Conservation (phyloP, 2,888 invertebrate genomes). For the Perdita meconis region DNA sequence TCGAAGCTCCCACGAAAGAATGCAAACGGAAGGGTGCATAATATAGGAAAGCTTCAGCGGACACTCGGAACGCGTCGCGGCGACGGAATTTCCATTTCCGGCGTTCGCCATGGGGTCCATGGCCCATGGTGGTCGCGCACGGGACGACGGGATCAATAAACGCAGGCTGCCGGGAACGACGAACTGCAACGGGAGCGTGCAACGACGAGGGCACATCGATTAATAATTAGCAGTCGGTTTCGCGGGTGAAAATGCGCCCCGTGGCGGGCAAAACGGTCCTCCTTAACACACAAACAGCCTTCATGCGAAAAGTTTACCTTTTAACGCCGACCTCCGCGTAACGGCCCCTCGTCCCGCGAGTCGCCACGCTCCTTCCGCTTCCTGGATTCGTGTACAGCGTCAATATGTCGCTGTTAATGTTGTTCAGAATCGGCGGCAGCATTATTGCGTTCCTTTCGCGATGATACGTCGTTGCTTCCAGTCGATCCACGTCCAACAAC, state of each 20-base stretch:
- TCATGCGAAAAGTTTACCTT: conserved; percentile 75
- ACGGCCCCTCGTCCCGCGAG: conserved; percentile 78
- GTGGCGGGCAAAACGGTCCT: background rate
- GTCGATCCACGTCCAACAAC: conserved; percentile 13
- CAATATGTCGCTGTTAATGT: conserved; percentile 82
- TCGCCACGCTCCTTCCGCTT: conserved; percentile 74
- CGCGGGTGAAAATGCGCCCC: conserved; percentile 5
- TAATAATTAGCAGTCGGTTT: conserved; percentile 59
- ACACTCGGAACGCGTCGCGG: conserved; percentile 1
- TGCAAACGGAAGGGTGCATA: no score
- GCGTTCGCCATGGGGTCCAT: conserved; percentile 31
- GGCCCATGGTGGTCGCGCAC: conserved; percentile 31
- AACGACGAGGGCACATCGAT: conserved; percentile 51
- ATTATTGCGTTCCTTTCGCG: conserved; percentile 68
- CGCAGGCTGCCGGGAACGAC: conserved; percentile 56
- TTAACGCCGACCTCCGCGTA: conserved; percentile 83
- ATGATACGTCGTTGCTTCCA: conserved; percentile 21
- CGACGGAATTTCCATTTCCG: conserved; percentile 48
- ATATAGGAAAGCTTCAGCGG: no score
- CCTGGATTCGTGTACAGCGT: conserved; percentile 80
- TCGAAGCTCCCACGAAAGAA: no score
- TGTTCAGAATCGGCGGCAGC: conserved; percentile 82
- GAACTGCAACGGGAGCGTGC: conserved; percentile 51
- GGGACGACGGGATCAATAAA: conserved; percentile 63
- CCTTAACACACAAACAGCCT: conserved; percentile 6